Base-by-base conservation (phyloP, 2,888 invertebrate species). In the Athetis lepigone region DNA sequence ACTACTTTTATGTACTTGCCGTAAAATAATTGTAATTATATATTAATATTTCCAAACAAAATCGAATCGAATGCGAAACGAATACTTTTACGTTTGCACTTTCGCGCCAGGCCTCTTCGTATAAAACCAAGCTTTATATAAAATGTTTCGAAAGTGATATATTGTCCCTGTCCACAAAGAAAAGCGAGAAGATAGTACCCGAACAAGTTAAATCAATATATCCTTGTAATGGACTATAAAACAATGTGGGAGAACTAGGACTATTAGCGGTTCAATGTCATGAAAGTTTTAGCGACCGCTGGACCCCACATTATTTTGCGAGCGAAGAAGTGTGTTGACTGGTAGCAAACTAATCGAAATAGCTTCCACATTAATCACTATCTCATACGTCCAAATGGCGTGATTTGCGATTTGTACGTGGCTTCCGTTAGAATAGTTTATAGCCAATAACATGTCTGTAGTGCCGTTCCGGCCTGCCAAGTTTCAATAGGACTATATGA, bases 251-350 rank as follows among this genome's bases (percentile, higher is more conserved):
- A 42, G 47, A 77, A 76, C 58, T 57, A 47, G 43, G 18, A 52
- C 75, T 75, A 74, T 76, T 77, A 77, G 75, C 27, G 62, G 70
- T 75, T 63, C 60, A 70, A 54, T 70, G 62, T 50, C 54, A 58
- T 58, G 46, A 59, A 75, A 74, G 59, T 77, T 77, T 49, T 51
- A 47, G 49, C 51, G 43, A 59, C 36, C 61, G 37, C 50, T 51
- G 43, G 13, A 13, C 40, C 58, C 49, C 45, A 54, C 46, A 37
- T 45, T 57, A 61, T 56, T 60, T 47, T 45, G 50, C 21, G 37
- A 39, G 16, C 33, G 29, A 52, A 43, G 33, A 40, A 27, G 21
- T 46, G 18, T 42, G 13, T 43, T 25, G 33, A 33, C 33, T 33
- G 27, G 27, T 50, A 56, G 39, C 27, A 46, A 71, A 47, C 46